A percentile compares a stretch with the other conserved stretches of the same genome.
Evolutionary conservation across 2,888 invertebrate species (phyloP).

Genomic region (Drosophila hamatofila): DNA sequence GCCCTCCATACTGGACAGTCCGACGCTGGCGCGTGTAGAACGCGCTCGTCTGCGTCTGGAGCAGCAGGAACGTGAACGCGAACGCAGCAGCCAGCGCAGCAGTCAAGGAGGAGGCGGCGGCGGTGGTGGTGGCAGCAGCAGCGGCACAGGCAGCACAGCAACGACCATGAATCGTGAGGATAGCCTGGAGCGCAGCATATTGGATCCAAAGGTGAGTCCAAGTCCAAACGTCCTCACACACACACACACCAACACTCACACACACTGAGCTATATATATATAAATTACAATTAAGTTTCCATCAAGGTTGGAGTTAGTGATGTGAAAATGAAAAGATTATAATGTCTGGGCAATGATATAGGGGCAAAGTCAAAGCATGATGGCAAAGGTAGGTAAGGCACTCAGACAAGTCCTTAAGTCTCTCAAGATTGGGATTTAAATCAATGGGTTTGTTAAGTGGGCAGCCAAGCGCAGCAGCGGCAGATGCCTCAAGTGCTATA

Average conservation of each 20-base stretch:
- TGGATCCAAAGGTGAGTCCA: slow-evolving; percentile 83
- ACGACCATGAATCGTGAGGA: slow-evolving; percentile 83
- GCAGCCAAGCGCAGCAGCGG: not conserved
- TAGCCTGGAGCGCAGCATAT: slow-evolving; percentile 83
- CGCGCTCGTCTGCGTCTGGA: slow-evolving; percentile 87
- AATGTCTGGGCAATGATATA: slow-evolving; percentile 3
- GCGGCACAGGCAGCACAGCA: slow-evolving; percentile 72
- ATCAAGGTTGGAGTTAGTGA: slow-evolving; percentile 14
- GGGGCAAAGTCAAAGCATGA: not conserved
- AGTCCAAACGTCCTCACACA: not conserved
- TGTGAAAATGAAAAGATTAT: slow-evolving; percentile 41
- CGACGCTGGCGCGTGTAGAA: slow-evolving; percentile 87
- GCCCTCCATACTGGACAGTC: slow-evolving; percentile 87
- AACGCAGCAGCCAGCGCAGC: slow-evolving; percentile 62
- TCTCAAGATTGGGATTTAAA: not conserved
- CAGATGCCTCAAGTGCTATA: not conserved
- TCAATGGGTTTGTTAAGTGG: slow-evolving; percentile 16
- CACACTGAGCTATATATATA: slow-evolving; percentile 11
- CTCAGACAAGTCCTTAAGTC: slow-evolving; percentile 14
- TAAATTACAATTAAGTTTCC: slow-evolving; percentile 68
- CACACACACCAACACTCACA: not conserved
- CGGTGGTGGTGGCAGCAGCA: slow-evolving; percentile 71
- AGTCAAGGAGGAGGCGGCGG: slow-evolving; percentile 57
- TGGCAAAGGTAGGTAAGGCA: not conserved
- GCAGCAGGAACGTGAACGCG: slow-evolving; percentile 75